Conservation (phyloP, 2,113 vertebrate species). For the Verasper variegatus region DNA sequence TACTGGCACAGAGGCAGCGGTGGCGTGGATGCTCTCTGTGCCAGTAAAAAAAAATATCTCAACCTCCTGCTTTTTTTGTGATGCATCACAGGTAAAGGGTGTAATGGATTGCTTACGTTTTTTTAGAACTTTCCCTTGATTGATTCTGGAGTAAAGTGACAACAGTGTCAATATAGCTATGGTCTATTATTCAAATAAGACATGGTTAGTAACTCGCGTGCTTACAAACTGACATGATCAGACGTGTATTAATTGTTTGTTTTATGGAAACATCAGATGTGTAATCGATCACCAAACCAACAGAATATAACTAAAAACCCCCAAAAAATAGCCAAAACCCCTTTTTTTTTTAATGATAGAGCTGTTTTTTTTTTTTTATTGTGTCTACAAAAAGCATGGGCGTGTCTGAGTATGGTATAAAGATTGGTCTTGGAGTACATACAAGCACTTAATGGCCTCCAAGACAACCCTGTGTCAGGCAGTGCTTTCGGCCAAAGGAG, state of each 20-base stretch:
- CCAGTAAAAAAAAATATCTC: slow-evolving; percentile 66
- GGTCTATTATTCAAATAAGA: slow-evolving; percentile 48
- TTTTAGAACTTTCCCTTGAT: slow-evolving; percentile 12
- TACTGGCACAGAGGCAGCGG: slow-evolving; percentile 61
- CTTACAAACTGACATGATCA: slow-evolving; percentile 19
- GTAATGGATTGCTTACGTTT: not conserved
- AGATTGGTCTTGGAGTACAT: slow-evolving; percentile 72
- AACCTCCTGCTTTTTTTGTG: slow-evolving; percentile 31
- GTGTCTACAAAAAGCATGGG: slow-evolving; percentile 29
- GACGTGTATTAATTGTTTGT: slow-evolving; percentile 1
- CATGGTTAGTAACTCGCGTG: slow-evolving; percentile 35
- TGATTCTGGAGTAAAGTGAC: slow-evolving; percentile 60
- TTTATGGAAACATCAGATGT: slow-evolving; percentile 13
- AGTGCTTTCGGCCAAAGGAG: slow-evolving; percentile 79
- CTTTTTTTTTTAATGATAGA: slow-evolving; percentile 65
- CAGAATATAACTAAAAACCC: not conserved
- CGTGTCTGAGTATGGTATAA: slow-evolving; percentile 54
- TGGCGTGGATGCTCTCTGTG: slow-evolving; percentile 54
- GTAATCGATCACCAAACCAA: slow-evolving; percentile 19
- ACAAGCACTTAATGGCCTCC: slow-evolving; percentile 60
- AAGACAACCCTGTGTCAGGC: slow-evolving; percentile 76
- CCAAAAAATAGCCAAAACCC: slow-evolving; percentile 35
- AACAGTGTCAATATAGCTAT: slow-evolving; percentile 61
- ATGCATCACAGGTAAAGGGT: slow-evolving; percentile 14
- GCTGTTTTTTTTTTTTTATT: slow-evolving; percentile 64